Conservation (phyloP, 2,888 invertebrate species). For the Buathra laborator region DNA sequence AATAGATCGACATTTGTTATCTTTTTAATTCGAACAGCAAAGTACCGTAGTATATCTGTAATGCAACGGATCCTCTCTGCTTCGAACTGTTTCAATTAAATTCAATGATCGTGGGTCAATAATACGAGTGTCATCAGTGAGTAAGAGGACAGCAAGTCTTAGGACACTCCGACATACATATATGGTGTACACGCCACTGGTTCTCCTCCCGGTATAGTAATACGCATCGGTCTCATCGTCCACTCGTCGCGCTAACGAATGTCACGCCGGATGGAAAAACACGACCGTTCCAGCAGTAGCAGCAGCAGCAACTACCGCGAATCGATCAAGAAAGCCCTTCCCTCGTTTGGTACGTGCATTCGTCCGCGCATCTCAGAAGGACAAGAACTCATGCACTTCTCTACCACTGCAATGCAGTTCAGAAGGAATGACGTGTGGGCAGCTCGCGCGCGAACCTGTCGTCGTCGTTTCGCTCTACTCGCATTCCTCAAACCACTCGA, state of each 20-base stretch:
- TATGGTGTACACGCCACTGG: conserved; percentile 56
- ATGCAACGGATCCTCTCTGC: background rate
- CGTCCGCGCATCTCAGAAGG: conserved; percentile 45
- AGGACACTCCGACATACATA: background rate
- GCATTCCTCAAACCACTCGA: conserved; percentile 33
- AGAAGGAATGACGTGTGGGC: conserved; percentile 50
- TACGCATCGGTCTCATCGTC: conserved; percentile 32
- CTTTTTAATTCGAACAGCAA: background rate
- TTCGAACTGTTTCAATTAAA: conserved; percentile 35
- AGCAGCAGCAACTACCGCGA: conserved; percentile 59
- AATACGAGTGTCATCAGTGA: conserved; percentile 47
- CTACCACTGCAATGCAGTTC: conserved; percentile 29
- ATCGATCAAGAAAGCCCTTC: conserved; percentile 66
- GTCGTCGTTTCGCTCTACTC: conserved; percentile 32
- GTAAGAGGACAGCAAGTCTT: background rate
- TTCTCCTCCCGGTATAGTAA: conserved; percentile 12
- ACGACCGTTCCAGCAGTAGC: conserved; percentile 49
- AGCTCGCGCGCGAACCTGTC: conserved; percentile 42
- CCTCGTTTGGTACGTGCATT: conserved; percentile 16
- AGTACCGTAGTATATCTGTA: background rate
- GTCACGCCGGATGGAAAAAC: conserved; percentile 61
- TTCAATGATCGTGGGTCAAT: conserved; percentile 38
- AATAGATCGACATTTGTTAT: background rate
- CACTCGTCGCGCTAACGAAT: conserved; percentile 67
- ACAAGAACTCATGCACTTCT: conserved; percentile 61